These are phyloP conservation scores for Paramormyrops kingsleyae DNA, from an alignment of 2,113 vertebrate species.

Conservation along the genomic window DNA sequence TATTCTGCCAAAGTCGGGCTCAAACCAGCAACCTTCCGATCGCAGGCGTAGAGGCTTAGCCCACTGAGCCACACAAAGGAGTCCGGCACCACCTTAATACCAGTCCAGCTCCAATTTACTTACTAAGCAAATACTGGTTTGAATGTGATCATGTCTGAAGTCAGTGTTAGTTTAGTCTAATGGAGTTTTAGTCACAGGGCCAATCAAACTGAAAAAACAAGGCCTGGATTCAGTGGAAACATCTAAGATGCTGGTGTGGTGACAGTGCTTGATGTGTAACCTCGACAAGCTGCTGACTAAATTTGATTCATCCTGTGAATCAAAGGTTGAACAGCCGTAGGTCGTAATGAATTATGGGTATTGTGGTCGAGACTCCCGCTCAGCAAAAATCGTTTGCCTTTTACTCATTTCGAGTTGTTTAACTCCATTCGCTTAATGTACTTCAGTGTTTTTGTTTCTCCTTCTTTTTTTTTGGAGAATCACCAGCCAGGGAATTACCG, in stretches of 20 bases:
- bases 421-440: not conserved
- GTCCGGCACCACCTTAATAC: not conserved
- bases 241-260: not conserved
- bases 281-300: not conserved
- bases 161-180: slow-evolving; percentile 10
- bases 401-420: not conserved
- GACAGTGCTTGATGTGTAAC: not conserved
- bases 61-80: not conserved
- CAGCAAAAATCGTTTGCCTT: not conserved
- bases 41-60: not conserved
- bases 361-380: not conserved
- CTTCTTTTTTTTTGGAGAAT: not conserved
- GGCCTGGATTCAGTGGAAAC: not conserved
- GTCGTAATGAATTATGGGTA: not conserved
- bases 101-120: not conserved
- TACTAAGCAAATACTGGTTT: not conserved
- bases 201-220: not conserved
- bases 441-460: not conserved
- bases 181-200: not conserved
- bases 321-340: not conserved
- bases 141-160: slow-evolving; percentile 11
- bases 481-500: not conserved
- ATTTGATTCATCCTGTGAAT: slow-evolving; percentile 8
- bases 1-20: not conserved
- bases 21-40: not conserved